Percentiles rank a stretch among this genome's conserved stretches.
These are phyloP conservation scores for Nyctereutes procyonoides DNA, from an alignment of 2,113 vertebrate species.

Conservation along the genomic window DNA sequence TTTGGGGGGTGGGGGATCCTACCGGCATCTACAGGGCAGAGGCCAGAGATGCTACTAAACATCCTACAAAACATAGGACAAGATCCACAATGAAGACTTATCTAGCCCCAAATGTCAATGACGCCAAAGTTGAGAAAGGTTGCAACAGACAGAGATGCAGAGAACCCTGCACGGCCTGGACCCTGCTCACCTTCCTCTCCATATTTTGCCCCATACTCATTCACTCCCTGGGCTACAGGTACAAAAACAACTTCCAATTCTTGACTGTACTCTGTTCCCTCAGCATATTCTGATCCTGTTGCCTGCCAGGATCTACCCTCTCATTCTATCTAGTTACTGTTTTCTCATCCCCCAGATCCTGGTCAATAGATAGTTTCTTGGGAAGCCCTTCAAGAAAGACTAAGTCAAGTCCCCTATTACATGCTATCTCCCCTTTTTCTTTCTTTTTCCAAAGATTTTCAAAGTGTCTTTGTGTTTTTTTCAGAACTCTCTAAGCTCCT, in stretches of 20 bases:
- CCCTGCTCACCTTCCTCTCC: background rate
- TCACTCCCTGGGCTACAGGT: background rate
- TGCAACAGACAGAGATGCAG: background rate
- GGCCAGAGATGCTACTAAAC: background rate
- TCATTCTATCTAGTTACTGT: background rate
- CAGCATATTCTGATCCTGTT: background rate
- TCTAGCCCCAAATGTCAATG: background rate
- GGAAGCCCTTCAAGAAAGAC: background rate
- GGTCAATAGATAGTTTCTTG: background rate
- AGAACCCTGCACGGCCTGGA: background rate
- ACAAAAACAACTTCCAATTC: background rate
- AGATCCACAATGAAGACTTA: background rate
- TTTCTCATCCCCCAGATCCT: background rate
- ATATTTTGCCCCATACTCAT: background rate
- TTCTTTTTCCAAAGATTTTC: background rate
- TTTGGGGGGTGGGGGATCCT: background rate
- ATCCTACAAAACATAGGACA: background rate
- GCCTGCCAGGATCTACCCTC: background rate
- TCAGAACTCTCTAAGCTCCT: background rate
- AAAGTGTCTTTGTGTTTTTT: background rate
- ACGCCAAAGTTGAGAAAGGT: background rate
- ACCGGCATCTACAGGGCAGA: background rate
- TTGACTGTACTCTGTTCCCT: background rate
- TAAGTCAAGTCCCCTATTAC: background rate
- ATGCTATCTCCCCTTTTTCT: background rate